These are phyloP conservation scores for Trichosurus vulpecula DNA, from an alignment of 2,797 vertebrate genomes.

Conservation along the genomic window DNA sequence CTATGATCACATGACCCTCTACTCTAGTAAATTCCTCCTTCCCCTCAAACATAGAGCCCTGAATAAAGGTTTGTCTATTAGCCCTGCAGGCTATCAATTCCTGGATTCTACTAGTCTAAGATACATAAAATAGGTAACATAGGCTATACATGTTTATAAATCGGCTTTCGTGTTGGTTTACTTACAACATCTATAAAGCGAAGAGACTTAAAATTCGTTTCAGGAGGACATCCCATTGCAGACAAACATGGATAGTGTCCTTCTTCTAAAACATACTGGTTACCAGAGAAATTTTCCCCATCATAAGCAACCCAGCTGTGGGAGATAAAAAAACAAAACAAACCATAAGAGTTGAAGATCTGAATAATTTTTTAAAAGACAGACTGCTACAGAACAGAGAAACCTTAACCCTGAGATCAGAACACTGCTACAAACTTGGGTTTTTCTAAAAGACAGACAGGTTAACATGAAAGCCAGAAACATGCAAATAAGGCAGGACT, in stretches of 20 bases:
- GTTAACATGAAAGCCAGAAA: neutral
- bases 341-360: constrained; percentile 34
- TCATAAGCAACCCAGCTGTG: constrained; percentile 94
- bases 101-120: neutral
- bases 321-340: constrained; percentile 58
- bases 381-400: neutral
- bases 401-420: neutral
- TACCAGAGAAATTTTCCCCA: constrained; percentile 89
- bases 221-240: constrained; percentile 89
- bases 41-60: neutral
- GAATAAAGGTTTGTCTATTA: neutral
- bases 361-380: neutral
- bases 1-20: neutral
- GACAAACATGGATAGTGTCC: constrained; percentile 90
- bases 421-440: neutral
- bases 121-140: neutral
- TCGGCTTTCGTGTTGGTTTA: constrained; percentile 41
- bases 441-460: neutral
- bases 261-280: constrained; percentile 95
- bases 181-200: constrained; percentile 91
- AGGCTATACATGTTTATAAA: accelerated
- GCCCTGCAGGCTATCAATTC: neutral
- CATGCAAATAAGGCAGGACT: neutral
- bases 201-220: constrained; percentile 88
- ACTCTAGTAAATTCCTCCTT: neutral